Evolutionary conservation across 2,888 invertebrate genomes (phyloP), one percentile per base, ranked within the genome.

Genomic region (Acrobasis consociella): DNA sequence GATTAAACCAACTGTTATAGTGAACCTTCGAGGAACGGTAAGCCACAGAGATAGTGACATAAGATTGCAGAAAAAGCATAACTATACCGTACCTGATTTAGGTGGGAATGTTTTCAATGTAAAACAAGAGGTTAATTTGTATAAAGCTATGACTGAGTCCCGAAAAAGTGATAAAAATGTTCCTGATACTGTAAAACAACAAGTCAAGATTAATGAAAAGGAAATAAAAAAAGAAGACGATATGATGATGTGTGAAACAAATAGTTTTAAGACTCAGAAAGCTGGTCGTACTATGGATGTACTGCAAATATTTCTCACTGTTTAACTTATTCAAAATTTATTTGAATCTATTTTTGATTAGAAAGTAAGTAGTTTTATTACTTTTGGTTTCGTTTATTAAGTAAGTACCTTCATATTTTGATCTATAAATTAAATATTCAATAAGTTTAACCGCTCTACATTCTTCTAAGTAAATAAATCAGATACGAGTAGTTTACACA

Each of bases 1-100:
- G 0, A 77, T 92, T 0, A 93, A 91, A 66, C 93, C 93, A 5
- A 93, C 91, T 1, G 90, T 93, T 0, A 92, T 93, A 37, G 87
- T 93, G 0, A 93, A 93, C 63, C 83, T 93, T 15, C 78, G 91
- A 64, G 91, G 90, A 0, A 82, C 86, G 0, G 84, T 92, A 1
- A 85, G 74, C 59, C 84, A 91, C 59, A 79, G 76, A 64, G 92
- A 92, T 16, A 87, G 88, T 52, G 90, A 89, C 46, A 86, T 91
- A 15, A 81, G 72, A 69, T 72, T 92, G 1, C 85, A 87, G 65
- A 81, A 80, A 65, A 78, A 77, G 15, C 78, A 75, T 15, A 85
- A 82, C 22, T 73, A 75, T 37, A 80, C 80, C 8, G 72, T 66
- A 58, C 65, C 71, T 10, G 75, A 77, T 9, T 66, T 78, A 15